These are phyloP conservation scores for Eleutherodactylus coqui DNA, from an alignment of 2,797 vertebrate genomes.

Conservation along the genomic window DNA sequence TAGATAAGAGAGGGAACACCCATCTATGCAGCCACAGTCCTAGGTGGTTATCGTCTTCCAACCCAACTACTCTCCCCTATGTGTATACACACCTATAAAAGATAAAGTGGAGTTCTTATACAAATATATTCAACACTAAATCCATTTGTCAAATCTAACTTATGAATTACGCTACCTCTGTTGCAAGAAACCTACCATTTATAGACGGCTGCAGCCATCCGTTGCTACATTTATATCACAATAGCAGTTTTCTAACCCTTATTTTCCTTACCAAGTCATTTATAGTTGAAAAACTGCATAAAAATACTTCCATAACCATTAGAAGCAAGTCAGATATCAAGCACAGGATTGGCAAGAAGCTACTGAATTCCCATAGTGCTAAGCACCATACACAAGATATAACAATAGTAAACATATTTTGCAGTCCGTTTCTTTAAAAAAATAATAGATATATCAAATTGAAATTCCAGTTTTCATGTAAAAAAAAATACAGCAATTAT, in stretches of 20 bases:
- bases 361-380: background rate
- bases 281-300: background rate
- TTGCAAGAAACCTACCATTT: background rate
- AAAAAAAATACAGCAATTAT: conserved; percentile 42
- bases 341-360: background rate
- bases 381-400: conserved; percentile 13
- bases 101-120: background rate
- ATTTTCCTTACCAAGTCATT: background rate
- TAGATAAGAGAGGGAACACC: background rate
- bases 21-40: background rate
- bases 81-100: no score
- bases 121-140: background rate
- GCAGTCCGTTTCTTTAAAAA: conserved; percentile 12
- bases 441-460: background rate
- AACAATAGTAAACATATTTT: conserved; percentile 9
- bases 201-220: background rate
- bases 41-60: no score
- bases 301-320: background rate
- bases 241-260: background rate
- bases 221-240: background rate
- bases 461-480: conserved; percentile 56
- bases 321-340: background rate
- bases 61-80: no score
- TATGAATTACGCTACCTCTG: background rate
- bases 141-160: background rate